Evolutionary conservation across 2,797 vertebrate genomes (phyloP).

Genomic region (Aeoliscus strigatus): DNA sequence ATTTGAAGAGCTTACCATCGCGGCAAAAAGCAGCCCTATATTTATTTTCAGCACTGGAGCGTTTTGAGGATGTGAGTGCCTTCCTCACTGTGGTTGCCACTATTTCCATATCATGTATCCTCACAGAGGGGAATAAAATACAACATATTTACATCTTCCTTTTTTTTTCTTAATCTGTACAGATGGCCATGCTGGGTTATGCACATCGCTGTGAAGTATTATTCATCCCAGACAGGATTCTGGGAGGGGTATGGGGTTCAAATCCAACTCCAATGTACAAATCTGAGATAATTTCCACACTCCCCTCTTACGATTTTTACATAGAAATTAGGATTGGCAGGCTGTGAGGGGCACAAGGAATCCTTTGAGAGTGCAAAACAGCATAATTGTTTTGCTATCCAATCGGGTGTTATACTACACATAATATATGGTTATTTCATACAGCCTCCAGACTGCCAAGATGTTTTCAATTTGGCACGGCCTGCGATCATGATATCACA

Average conservation of each 20-base stretch:
- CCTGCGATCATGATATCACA: conserved; percentile 83
- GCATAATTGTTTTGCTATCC: conserved; percentile 77
- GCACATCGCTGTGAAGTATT: conserved; percentile 44
- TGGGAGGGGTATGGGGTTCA: conserved; percentile 39
- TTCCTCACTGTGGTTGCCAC: conserved; percentile 47
- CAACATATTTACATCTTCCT: conserved; percentile 60
- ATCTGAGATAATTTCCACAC: conserved; percentile 65
- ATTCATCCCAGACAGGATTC: conserved; percentile 50
- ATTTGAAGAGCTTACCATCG: conserved; percentile 47
- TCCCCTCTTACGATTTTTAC: conserved; percentile 59
- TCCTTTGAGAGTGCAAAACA: conserved; percentile 73
- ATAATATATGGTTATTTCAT: conserved; percentile 83
- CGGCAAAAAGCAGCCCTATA: conserved; percentile 30
- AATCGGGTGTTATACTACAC: conserved; percentile 77
- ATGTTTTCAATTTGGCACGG: conserved; percentile 86
- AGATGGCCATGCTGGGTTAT: conserved; percentile 43
- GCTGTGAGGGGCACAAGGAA: conserved; percentile 53
- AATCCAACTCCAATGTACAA: conserved; percentile 64
- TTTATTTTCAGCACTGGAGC: conserved; percentile 56
- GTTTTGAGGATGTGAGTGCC: conserved; percentile 36
- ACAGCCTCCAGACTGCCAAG: conserved; percentile 80
- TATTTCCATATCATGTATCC: conserved; percentile 52
- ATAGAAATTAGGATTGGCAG: conserved; percentile 57
- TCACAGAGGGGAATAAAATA: conserved; percentile 44
- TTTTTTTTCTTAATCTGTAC: conserved; percentile 59